phyloP scores from a whole-genome alignment of 2,113 vertebrate species.

The Sialia sialis region DNA sequence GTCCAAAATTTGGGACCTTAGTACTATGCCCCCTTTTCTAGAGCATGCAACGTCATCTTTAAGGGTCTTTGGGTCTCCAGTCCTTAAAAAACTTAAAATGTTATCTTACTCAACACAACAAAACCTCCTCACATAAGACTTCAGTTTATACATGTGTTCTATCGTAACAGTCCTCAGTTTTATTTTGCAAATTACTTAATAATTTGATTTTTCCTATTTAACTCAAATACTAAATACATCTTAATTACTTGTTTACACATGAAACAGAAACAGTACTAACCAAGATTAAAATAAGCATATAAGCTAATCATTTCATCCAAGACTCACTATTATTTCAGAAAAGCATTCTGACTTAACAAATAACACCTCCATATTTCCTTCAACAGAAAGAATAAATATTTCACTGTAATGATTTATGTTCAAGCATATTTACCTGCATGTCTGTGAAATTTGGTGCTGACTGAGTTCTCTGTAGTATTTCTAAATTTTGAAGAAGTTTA shows the following conservation, averaged over 20 bases:
- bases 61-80: background rate
- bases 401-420: background rate
- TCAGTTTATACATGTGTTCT: background rate
- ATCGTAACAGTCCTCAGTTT: background rate
- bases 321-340: background rate
- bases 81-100: constrained; percentile 7
- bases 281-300: background rate
- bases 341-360: background rate
- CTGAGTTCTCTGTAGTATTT: constrained; percentile 97
- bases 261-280: background rate
- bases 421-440: constrained; percentile 79
- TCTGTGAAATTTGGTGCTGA: constrained; percentile 97
- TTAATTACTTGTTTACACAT: background rate
- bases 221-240: background rate
- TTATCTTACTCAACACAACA: background rate
- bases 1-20: background rate
- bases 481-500: constrained; percentile 93
- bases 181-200: background rate
- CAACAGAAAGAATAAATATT: background rate
- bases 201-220: background rate
- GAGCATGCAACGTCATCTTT: background rate
- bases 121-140: background rate
- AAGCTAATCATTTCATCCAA: background rate
- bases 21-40: background rate
- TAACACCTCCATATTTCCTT: background rate